Conservation (phyloP, 2,888 invertebrate species). For the Microdon myrmicae region DNA sequence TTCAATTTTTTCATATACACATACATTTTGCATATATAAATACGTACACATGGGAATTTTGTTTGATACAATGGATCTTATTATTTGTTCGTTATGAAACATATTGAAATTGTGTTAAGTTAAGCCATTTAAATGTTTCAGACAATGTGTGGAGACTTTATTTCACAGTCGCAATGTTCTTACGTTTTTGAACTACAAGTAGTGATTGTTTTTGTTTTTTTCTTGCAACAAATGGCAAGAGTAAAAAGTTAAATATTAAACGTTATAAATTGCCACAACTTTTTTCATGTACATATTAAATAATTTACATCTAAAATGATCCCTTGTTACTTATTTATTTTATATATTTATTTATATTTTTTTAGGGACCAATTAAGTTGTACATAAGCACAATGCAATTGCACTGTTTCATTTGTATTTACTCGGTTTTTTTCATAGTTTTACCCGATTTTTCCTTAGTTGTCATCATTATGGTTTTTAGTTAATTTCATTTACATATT, state of each 20-base stretch:
- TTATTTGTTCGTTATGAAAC: too few species aligned
- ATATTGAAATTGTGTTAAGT: constrained; percentile 11
- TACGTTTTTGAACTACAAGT: too few species aligned
- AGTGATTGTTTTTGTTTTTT: too few species aligned
- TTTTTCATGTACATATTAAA: constrained; percentile 25
- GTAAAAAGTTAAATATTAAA: constrained; percentile 16
- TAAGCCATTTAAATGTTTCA: background rate
- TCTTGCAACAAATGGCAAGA: too few species aligned
- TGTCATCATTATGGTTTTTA: too few species aligned
- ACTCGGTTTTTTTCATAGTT: constrained; percentile 6
- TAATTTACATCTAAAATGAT: constrained; percentile 26
- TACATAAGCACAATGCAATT: constrained; percentile 27
- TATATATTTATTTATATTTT: background rate
- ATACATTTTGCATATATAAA: too few species aligned
- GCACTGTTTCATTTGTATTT: too few species aligned
- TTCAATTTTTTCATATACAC: background rate
- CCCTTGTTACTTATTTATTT: constrained; percentile 1
- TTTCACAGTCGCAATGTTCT: too few species aligned
- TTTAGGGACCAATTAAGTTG: constrained; percentile 13
- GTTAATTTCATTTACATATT: too few species aligned
- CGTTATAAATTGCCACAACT: constrained; percentile 36
- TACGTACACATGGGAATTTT: too few species aligned
- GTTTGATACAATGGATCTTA: too few species aligned
- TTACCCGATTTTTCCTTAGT: constrained; percentile 4
- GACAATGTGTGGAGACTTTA: background rate